These are phyloP conservation scores for Rhorus exstirpatorius DNA, from an alignment of 2,888 invertebrate species.

Conservation along the genomic window DNA sequence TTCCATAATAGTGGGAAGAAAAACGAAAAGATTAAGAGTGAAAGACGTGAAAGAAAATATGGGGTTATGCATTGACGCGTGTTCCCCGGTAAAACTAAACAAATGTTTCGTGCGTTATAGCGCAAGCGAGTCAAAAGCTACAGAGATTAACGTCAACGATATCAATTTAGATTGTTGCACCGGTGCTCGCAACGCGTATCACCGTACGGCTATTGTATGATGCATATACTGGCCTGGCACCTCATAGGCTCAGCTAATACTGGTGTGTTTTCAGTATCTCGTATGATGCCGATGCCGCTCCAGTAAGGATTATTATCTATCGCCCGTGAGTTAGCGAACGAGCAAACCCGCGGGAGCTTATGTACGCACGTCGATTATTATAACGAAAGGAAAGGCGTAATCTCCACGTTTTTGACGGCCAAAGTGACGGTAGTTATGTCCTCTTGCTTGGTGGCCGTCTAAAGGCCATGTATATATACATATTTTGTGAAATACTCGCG, in stretches of 20 bases:
- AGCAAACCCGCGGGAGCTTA: conserved; percentile 18
- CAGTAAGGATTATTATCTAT: conserved; percentile 54
- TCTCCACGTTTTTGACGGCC: background rate
- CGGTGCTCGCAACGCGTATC: background rate
- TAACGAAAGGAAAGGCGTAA: background rate
- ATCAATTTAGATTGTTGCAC: conserved; percentile 46
- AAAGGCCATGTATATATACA: conserved; percentile 34
- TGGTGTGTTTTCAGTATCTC: conserved; percentile 35
- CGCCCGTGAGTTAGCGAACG: conserved; percentile 33
- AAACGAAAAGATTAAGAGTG: background rate
- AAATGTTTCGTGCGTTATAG: background rate
- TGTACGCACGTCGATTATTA: background rate
- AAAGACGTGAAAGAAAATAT: background rate
- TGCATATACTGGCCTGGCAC: conserved; percentile 32
- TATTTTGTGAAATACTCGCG: conserved; percentile 6
- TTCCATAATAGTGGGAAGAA: too few relatives aligned
- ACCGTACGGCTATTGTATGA: conserved; percentile 16
- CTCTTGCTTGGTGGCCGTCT: background rate
- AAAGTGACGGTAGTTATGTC: conserved; percentile 15
- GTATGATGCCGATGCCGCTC: conserved; percentile 31
- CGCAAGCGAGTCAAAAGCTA: background rate
- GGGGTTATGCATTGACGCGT: too few relatives aligned
- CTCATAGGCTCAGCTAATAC: conserved; percentile 6
- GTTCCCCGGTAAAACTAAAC: too few relatives aligned
- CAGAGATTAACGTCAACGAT: conserved; percentile 7